Conservation (phyloP, 2,888 invertebrate genomes). For the Aporophyla nigra region DNA sequence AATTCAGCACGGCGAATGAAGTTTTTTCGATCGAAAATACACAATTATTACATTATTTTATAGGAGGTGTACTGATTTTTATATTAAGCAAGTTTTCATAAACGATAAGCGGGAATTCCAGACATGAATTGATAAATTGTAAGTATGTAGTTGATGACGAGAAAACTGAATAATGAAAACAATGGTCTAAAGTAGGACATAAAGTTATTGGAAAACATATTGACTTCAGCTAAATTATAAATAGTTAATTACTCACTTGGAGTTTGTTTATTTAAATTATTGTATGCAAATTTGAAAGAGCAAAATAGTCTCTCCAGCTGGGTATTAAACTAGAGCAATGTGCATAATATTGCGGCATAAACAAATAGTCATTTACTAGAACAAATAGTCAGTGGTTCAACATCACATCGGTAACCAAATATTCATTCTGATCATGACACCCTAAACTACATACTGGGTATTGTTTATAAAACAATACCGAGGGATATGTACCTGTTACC, state of each 20-base stretch:
- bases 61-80: neutral
- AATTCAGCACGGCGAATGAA: neutral
- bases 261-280: slow-evolving; percentile 1
- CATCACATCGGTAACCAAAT: slow-evolving; percentile 28
- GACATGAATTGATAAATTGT: slow-evolving; percentile 4
- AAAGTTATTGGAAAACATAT: slow-evolving; percentile 24
- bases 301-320: slow-evolving; percentile 19
- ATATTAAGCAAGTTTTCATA: neutral
- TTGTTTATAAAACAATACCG: slow-evolving; percentile 61
- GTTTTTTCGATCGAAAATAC: slow-evolving; percentile 9
- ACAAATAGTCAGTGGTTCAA: no score
- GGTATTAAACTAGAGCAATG: neutral
- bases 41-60: neutral
- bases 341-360: slow-evolving; percentile 27
- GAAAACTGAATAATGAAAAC: neutral
- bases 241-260: slow-evolving; percentile 23
- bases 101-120: neutral
- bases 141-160: slow-evolving; percentile 1
- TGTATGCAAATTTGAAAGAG: slow-evolving; percentile 15
- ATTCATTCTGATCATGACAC: slow-evolving; percentile 41
- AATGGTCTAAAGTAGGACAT: slow-evolving; percentile 11
- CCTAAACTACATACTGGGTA: slow-evolving; percentile 39
- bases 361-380: slow-evolving; percentile 22
- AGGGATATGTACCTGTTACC: slow-evolving; percentile 49
- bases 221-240: slow-evolving; percentile 17